Evolutionary conservation across 2,888 invertebrate species (phyloP).

Genomic region (Heteromurus nitidus): DNA sequence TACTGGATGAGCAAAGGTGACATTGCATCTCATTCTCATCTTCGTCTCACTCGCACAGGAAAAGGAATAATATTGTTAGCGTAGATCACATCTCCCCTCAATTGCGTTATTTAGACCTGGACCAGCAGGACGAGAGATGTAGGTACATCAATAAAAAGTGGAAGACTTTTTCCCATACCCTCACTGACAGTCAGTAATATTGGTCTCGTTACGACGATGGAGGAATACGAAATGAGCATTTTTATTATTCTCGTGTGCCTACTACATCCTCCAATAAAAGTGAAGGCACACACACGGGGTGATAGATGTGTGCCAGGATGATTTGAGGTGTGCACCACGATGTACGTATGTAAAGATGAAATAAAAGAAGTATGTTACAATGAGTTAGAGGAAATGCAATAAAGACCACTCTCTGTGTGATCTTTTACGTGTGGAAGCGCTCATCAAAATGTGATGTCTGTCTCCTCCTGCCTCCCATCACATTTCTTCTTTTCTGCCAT

Average conservation of each 20-base stretch:
- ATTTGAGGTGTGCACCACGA: neutral
- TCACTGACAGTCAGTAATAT: too few species aligned
- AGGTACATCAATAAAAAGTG: constrained; percentile 13
- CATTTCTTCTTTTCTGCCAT: neutral
- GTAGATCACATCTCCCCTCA: neutral
- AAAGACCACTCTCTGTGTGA: constrained; percentile 12
- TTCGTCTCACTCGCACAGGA: too few species aligned
- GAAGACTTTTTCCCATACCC: neutral
- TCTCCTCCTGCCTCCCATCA: neutral
- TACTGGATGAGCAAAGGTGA: too few species aligned
- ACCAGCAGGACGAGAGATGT: too few species aligned
- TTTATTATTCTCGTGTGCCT: constrained; percentile 29
- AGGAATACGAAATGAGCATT: constrained; percentile 38
- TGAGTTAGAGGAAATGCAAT: neutral
- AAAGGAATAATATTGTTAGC: too few species aligned
- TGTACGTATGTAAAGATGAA: neutral
- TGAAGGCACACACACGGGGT: neutral
- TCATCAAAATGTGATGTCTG: constrained; percentile 18
- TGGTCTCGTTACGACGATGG: constrained; percentile 6
- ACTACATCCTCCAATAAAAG: constrained; percentile 11
- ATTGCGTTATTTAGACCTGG: neutral
- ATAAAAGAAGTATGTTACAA: neutral
- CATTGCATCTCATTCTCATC: neutral
- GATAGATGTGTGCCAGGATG: neutral
- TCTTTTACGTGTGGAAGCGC: constrained; percentile 18